A percentile compares a stretch with the other conserved stretches of the same genome.
These are phyloP conservation scores for Podarcis lilfordi DNA, from an alignment of 2,797 vertebrate species.

Conservation along the genomic window DNA sequence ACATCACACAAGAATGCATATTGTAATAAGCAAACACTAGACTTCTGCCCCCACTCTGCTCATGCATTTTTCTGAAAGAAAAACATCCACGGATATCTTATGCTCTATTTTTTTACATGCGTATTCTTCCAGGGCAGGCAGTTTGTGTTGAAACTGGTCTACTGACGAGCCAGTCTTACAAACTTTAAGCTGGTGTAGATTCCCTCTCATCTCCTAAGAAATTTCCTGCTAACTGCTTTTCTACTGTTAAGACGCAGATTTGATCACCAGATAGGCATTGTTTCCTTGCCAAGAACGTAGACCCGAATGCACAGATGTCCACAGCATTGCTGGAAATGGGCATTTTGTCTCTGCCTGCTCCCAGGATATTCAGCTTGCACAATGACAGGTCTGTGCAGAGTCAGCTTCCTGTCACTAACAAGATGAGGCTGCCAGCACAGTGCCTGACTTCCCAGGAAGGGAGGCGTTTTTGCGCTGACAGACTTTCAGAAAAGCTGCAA, in stretches of 20 bases:
- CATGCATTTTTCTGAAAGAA: background rate
- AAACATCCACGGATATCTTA: background rate
- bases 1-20: background rate
- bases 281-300: background rate
- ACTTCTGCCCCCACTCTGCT: background rate
- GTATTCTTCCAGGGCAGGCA: background rate
- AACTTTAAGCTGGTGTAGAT: background rate
- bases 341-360: background rate
- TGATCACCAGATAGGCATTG: background rate
- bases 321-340: background rate
- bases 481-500: background rate
- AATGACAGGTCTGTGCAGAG: background rate
- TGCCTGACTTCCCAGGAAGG: conserved; percentile 8
- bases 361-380: conserved; percentile 2
- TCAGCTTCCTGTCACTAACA: conserved; percentile 18
- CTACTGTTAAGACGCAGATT: background rate
- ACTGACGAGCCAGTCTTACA: background rate
- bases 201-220: background rate
- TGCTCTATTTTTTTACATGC: background rate
- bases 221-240: background rate
- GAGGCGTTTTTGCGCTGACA: background rate
- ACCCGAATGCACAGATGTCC: background rate
- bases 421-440: background rate
- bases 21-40: background rate
- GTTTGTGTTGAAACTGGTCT: background rate